A percentile compares a stretch with the other conserved stretches of the same genome.
These are phyloP conservation scores for Scrobipalpa costella DNA, from an alignment of 2,888 invertebrate genomes.

Conservation along the genomic window DNA sequence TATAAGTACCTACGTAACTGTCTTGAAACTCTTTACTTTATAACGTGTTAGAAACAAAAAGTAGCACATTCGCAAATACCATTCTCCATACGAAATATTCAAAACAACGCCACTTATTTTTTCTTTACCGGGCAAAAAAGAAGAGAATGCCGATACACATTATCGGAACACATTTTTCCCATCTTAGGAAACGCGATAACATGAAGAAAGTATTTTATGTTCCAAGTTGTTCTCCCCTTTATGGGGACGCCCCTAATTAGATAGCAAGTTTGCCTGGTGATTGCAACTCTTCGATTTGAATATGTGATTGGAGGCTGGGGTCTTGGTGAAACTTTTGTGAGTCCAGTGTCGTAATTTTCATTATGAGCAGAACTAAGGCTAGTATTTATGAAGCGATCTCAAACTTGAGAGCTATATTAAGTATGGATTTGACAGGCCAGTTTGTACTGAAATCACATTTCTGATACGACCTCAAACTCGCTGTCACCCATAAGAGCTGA, in stretches of 20 bases:
- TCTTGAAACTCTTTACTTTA: no score
- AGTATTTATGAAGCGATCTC: no score
- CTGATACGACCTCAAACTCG: no score
- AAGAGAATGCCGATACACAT: constrained; percentile 53
- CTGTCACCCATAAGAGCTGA: no score
- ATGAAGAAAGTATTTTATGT: constrained; percentile 66
- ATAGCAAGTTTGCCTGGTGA: constrained; percentile 39
- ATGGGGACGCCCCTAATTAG: constrained; percentile 56
- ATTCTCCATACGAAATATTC: neutral
- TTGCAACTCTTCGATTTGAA: constrained; percentile 28
- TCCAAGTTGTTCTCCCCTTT: constrained; percentile 46
- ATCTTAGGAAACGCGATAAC: constrained; percentile 60
- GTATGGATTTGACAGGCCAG: no score
- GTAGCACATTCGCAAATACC: no score
- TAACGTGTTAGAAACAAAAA: neutral
- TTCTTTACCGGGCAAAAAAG: constrained; percentile 36
- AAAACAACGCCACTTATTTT: neutral
- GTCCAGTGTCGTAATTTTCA: no score
- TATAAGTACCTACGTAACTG: no score
- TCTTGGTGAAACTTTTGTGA: no score
- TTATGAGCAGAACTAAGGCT: no score
- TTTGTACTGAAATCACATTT: no score
- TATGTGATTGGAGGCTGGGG: constrained; percentile 23
- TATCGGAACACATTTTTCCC: constrained; percentile 68
- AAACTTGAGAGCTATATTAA: no score